Percentiles rank a stretch among this genome's conserved stretches.
Evolutionary conservation across 2,888 invertebrate genomes (phyloP).

Genomic region (Chrysopilus asiliformis): DNA sequence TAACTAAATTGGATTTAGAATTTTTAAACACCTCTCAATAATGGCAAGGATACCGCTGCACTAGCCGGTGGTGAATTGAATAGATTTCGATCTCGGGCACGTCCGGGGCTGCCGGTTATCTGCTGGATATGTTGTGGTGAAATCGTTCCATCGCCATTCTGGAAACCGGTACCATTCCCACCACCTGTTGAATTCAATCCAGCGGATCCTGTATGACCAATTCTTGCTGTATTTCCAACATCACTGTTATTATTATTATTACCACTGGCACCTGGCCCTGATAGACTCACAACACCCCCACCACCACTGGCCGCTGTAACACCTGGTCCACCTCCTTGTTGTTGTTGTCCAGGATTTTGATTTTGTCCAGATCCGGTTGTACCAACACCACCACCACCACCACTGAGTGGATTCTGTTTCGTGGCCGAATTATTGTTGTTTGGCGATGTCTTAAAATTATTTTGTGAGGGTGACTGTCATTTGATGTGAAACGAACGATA

Average conservation of each 20-base stretch:
- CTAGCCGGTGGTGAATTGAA: slow-evolving; percentile 31
- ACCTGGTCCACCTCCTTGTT: too few species aligned
- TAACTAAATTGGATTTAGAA: not conserved
- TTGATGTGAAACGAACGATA: not conserved
- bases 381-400: slow-evolving; percentile 11
- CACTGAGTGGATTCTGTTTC: slow-evolving; percentile 12
- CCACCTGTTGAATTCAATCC: not conserved
- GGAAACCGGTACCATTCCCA: slow-evolving; percentile 10
- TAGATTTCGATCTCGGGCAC: slow-evolving; percentile 35
- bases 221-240: not conserved
- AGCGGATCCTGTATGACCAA: slow-evolving; percentile 4
- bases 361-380: not conserved
- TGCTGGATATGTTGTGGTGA: slow-evolving; percentile 28
- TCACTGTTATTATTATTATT: not conserved
- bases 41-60: slow-evolving; percentile 30
- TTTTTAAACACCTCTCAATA: slow-evolving; percentile 31
- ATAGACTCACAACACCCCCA: slow-evolving; percentile 6
- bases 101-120: slow-evolving; percentile 34
- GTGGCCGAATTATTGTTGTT: slow-evolving; percentile 14
- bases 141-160: slow-evolving; percentile 18
- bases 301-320: slow-evolving; percentile 11
- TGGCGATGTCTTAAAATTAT: slow-evolving; percentile 17
- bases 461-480: slow-evolving; percentile 16
- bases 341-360: too few species aligned
- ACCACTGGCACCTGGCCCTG: not conserved